Percentiles rank a stretch among this genome's conserved stretches.
Conservation (phyloP, 2,113 vertebrate species). For the Amphilophus citrinellus region DNA sequence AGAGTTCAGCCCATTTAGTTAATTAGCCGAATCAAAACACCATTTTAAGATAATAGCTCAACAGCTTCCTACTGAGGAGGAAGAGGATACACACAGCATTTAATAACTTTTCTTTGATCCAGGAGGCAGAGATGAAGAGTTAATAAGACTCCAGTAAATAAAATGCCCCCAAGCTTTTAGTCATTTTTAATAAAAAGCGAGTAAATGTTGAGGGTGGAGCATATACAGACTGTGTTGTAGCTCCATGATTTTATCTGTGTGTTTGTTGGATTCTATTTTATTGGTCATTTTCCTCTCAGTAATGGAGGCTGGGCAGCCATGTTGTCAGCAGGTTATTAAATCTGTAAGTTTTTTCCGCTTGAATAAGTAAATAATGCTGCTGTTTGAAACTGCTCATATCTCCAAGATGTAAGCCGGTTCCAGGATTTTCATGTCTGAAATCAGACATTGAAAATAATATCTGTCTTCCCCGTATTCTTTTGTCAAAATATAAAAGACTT, state of each 20-base stretch:
- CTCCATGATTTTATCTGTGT: background rate
- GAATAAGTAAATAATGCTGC: background rate
- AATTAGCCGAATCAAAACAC: background rate
- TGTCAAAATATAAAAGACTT: too few relatives aligned
- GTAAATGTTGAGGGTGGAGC: background rate
- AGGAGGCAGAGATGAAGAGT: background rate
- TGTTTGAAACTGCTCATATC: background rate
- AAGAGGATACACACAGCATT: background rate
- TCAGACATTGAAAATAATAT: background rate
- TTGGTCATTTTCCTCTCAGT: background rate
- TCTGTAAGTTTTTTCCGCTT: background rate
- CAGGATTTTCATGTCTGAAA: too few relatives aligned
- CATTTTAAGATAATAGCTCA: background rate
- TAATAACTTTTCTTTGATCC: background rate
- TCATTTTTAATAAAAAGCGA: background rate
- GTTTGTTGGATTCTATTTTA: background rate
- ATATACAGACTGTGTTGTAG: background rate
- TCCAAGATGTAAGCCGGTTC: background rate
- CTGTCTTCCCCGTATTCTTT: background rate
- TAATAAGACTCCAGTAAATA: background rate
- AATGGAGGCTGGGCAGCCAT: background rate
- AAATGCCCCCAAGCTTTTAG: background rate
- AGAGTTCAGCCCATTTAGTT: conserved; percentile 3
- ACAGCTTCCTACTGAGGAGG: background rate
- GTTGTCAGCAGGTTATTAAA: background rate